A percentile compares a stretch with the other conserved stretches of the same genome.
These are phyloP conservation scores for Sisyra terminalis DNA, from an alignment of 2,888 invertebrate species.

Conservation along the genomic window DNA sequence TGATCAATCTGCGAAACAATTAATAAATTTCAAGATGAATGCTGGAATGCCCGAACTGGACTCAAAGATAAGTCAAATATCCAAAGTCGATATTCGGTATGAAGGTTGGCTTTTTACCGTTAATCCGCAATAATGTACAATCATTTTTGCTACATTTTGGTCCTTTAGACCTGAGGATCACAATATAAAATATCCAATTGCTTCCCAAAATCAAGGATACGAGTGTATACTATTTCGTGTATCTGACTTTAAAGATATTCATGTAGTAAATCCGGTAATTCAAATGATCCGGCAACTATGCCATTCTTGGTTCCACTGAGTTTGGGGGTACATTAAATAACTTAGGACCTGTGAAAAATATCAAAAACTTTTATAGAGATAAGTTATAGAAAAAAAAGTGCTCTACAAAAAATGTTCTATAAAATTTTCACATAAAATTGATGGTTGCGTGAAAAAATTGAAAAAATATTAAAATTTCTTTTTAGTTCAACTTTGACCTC, in stretches of 20 bases:
- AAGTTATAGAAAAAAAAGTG: too few relatives aligned
- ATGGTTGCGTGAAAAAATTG: too few relatives aligned
- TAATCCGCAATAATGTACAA: slow-evolving; percentile 98
- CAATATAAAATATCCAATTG: slow-evolving; percentile 87
- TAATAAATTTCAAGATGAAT: slow-evolving; percentile 40
- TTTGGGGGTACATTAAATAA: slow-evolving; percentile 40
- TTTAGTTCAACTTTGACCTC: too few relatives aligned
- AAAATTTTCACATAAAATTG: too few relatives aligned
- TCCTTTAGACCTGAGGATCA: slow-evolving; percentile 99
- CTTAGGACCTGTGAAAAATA: too few relatives aligned
- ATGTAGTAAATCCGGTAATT: slow-evolving; percentile 73
- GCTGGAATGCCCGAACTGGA: slow-evolving; percentile 94
- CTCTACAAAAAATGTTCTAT: too few relatives aligned
- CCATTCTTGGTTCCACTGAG: slow-evolving; percentile 66
- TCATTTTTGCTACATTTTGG: slow-evolving; percentile 95
- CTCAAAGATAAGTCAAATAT: slow-evolving; percentile 98
- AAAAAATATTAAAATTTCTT: too few relatives aligned
- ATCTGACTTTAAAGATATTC: slow-evolving; percentile 96
- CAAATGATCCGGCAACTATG: slow-evolving; percentile 98
- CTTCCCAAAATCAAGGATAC: slow-evolving; percentile 93
- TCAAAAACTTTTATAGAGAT: too few relatives aligned
- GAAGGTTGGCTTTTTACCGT: slow-evolving; percentile 98
- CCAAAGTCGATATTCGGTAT: slow-evolving; percentile 98
- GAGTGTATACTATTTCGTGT: slow-evolving; percentile 98
- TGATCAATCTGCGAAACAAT: slow-evolving; percentile 19